Evolutionary conservation across 2,113 vertebrate genomes (phyloP), one percentile per base, ranked within the genome.

Genomic region (Paralichthys olivaceus): DNA sequence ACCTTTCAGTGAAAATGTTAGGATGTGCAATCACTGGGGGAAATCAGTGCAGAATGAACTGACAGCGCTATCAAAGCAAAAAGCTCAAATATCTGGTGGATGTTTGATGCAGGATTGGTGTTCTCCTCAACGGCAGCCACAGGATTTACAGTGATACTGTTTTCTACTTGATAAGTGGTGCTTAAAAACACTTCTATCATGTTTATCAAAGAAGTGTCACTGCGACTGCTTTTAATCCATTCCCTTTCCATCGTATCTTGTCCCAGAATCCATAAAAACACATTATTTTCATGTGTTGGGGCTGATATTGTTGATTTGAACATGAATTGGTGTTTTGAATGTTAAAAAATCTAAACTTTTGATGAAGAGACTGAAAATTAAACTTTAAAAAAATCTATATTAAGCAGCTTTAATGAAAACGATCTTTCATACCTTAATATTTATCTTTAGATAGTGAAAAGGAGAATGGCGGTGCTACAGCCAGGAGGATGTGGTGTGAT

Each of bases 11-110:
- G 49, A 43, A 81, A 70, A 72, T 64, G 77, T 70, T 54, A n/a
- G 55, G 47, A 69, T 73, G 40, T 70, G 79, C 67, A 81, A 81
- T 89, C 87, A 75, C 62, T 4, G 19, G 56, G 69, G 77, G 82
- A 81, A 77, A 87, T 81, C 45, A 17, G 40, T 29, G 53, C 56
- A 71, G 66, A 79, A 80, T 58, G 58, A 90, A 81, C 47, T 67
- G n/a, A 60, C 77, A 70, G 32, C 25, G 70, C 56, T 37, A 80
- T 79, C 69, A 80, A 83, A 83, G 70, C 25, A 12, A 53, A 12
- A 49, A 40, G 57, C 40, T 74, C 8, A 55, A 60, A 64, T 73
- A 77, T 63, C 11, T 15, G 80, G 75, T 40, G 67, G 59, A 56
- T 75, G 57, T 77, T 79, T 86, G 62, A 64, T 89, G 72, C 75